Percentiles rank a stretch among this genome's conserved stretches.
Conservation (phyloP, 2,797 vertebrate species). For the Falco novaeseelandiae region DNA sequence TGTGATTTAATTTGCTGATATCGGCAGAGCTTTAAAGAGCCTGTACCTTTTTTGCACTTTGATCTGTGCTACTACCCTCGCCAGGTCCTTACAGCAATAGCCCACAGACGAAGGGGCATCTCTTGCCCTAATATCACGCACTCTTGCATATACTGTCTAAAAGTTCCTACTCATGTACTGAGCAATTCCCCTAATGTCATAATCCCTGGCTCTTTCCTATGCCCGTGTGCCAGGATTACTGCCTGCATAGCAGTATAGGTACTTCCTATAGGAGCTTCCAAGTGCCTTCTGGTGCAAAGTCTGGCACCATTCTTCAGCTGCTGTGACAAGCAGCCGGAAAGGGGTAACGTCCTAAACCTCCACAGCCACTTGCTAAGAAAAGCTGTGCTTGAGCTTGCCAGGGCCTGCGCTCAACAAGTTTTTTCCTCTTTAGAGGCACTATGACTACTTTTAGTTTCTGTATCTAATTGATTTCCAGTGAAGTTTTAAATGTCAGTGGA, state of each 20-base stretch:
- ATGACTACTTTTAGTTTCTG: background rate
- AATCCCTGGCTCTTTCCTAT: background rate
- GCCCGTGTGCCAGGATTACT: accelerated
- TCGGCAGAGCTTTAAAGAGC: background rate
- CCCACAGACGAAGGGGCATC: background rate
- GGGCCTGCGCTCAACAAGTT: background rate
- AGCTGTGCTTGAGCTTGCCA: background rate
- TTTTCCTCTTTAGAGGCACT: background rate
- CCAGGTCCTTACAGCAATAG: background rate
- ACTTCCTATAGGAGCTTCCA: background rate
- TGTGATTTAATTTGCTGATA: background rate
- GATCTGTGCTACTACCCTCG: background rate
- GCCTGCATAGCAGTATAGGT: accelerated
- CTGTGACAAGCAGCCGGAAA: background rate
- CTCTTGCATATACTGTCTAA: accelerated
- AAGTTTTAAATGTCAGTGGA: background rate
- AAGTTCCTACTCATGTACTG: background rate
- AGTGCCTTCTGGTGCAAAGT: background rate
- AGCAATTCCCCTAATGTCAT: background rate
- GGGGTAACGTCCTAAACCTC: background rate
- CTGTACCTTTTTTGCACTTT: background rate
- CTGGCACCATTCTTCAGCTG: background rate
- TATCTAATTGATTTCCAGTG: background rate
- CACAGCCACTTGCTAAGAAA: background rate
- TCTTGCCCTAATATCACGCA: background rate